These are phyloP conservation scores for Myotis daubentonii DNA, from an alignment of 2,797 vertebrate genomes.

Conservation along the genomic window DNA sequence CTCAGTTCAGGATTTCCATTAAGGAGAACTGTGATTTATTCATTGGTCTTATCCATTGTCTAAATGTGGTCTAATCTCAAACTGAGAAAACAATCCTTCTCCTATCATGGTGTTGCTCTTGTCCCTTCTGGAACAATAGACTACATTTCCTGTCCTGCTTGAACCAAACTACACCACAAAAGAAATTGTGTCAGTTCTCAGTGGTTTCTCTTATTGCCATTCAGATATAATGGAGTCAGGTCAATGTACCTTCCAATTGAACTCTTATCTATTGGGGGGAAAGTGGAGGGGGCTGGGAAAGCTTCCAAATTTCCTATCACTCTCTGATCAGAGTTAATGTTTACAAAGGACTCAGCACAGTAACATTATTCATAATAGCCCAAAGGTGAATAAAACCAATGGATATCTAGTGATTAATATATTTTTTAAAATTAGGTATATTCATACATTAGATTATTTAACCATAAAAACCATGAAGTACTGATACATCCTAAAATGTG, in stretches of 20 bases:
- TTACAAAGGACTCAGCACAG: neutral
- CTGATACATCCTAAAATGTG: neutral
- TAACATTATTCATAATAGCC: neutral
- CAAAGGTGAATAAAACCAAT: neutral
- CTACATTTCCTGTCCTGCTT: neutral
- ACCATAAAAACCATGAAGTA: slow-evolving; percentile 8
- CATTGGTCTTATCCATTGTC: neutral
- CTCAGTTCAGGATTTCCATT: neutral
- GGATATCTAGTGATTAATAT: neutral
- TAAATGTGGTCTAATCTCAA: neutral
- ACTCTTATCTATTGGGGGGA: neutral
- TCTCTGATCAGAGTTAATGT: neutral
- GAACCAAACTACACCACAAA: neutral
- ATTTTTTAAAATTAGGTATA: neutral
- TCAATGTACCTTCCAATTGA: neutral
- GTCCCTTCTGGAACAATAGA: neutral
- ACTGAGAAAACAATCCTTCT: neutral
- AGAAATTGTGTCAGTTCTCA: neutral
- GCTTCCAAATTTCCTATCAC: neutral
- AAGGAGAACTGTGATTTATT: neutral
- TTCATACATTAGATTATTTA: neutral
- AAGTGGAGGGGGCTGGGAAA: neutral
- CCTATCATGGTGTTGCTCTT: neutral
- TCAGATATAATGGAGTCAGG: neutral
- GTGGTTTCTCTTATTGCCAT: neutral